Evolutionary conservation across 2,797 vertebrate species (phyloP), one percentile per base, ranked within the genome.

Genomic region (Yasuhikotakia modesta): DNA sequence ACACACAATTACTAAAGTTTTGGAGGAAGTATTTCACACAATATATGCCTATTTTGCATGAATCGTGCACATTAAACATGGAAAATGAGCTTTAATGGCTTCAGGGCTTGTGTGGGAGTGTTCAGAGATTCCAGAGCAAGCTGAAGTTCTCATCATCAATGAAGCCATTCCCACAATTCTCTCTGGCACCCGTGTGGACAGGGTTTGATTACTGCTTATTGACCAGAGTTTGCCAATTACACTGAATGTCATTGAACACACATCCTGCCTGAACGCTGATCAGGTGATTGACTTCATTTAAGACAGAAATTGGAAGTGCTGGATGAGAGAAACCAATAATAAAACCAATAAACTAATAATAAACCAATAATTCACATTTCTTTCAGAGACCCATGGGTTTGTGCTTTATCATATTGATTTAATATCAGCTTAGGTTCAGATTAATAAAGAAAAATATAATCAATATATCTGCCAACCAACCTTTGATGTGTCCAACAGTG

Each of bases 201-300:
- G 45, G 72, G 7, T 70, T 70, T 66, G 52, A 60, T 74, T 70
- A 52, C 80, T 73, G 45, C 65, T 81, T 53, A 81, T 73, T 79
- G 82, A 81, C 71, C 73, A 52, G 27, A 22, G 72, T 64, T 76
- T 6, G 19, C 50, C 79, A 76, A 76, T 79, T 79, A 79, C 70
- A 48, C 43, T 74, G 43, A 79, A 57, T 76, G 76, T 45, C 32
- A 39, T 65, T 60, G 67, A 71, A 24, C 75, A 76, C 76, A 69
- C 32, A 21, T 32, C 64, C 3, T 24, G 50, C 53, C 53, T 39
- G 45, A 83, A 48, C 55, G 14, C 53, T 64, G 70, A 50, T 70
- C 27, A 57, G 43, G 57, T 21, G 67, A 76, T 30, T 69, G 64
- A 81, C 66, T 81, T 79, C 65, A 76, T 76, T 81, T 69, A 61